Percentiles rank a stretch among this genome's conserved stretches.
Conservation (phyloP, 2,113 vertebrate genomes). For the Ibidorhyncha struthersii region DNA sequence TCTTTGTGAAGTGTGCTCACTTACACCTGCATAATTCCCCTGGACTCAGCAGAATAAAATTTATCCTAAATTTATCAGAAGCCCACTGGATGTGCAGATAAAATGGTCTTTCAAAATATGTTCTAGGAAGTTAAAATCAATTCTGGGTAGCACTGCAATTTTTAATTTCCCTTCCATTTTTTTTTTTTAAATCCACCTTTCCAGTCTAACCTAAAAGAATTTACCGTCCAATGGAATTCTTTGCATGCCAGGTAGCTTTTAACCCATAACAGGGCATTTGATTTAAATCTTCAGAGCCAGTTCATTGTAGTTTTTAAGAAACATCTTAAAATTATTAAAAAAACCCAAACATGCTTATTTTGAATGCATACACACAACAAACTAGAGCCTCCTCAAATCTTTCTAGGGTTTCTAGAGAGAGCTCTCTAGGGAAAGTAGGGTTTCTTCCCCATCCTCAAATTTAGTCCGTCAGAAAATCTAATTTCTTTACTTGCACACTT, state of each 20-base stretch:
- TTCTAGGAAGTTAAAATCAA: background rate
- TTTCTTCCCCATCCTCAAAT: background rate
- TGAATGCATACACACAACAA: background rate
- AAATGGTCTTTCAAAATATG: background rate
- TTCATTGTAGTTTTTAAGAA: background rate
- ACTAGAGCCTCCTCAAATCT: background rate
- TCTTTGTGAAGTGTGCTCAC: background rate
- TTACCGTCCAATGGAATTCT: background rate
- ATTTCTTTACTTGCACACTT: background rate
- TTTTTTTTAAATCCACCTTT: background rate
- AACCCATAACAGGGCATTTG: background rate
- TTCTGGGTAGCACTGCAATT: background rate
- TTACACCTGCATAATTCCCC: background rate
- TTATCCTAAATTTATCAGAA: background rate
- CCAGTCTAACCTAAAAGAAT: background rate
- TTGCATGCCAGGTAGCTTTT: background rate
- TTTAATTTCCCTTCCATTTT: background rate
- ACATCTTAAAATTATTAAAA: background rate
- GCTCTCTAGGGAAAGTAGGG: background rate
- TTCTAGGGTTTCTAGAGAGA: background rate
- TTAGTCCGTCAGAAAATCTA: rapidly evolving
- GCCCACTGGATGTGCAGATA: background rate
- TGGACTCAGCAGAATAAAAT: background rate
- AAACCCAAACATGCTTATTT: rapidly evolving
- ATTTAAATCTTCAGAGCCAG: background rate